These are phyloP conservation scores for Lateolabrax maculatus DNA, from an alignment of 2,797 vertebrate species.

Conservation along the genomic window DNA sequence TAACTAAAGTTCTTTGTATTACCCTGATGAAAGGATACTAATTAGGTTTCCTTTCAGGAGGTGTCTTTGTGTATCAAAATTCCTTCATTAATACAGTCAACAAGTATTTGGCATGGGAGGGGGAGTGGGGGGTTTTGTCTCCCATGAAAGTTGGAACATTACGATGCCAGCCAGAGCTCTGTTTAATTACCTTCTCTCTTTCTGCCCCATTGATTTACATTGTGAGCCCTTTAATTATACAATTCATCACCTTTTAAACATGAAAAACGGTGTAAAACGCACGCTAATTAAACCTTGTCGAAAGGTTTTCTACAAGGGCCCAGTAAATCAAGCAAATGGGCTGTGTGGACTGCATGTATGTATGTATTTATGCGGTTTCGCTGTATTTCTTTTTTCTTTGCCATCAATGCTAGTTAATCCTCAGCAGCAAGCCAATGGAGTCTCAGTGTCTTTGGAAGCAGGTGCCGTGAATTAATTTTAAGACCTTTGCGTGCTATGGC, in stretches of 20 bases:
- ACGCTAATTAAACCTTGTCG: conserved; percentile 89
- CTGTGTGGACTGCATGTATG: conserved; percentile 20
- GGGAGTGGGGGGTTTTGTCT: conserved; percentile 31
- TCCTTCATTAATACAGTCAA: conserved; percentile 65
- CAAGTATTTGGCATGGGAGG: conserved; percentile 61
- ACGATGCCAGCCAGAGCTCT: conserved; percentile 73
- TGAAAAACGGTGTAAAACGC: conserved; percentile 89
- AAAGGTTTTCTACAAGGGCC: conserved; percentile 77
- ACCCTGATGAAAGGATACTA: conserved; percentile 34
- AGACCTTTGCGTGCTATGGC: conserved; percentile 11
- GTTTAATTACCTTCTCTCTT: conserved; percentile 89
- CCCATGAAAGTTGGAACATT: conserved; percentile 69
- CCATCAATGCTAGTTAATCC: conserved; percentile 70
- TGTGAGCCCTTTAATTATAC: conserved; percentile 92
- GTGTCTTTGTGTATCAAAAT: conserved; percentile 41
- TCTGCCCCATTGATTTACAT: conserved; percentile 91
- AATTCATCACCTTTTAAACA: conserved; percentile 95
- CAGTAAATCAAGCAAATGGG: conserved; percentile 70
- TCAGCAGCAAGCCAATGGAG: conserved; percentile 34
- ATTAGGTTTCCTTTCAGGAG: conserved; percentile 44
- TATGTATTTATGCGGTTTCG: conserved; percentile 36
- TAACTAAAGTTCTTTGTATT: conserved; percentile 19
- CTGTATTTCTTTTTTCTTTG: background rate
- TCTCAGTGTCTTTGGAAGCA: conserved; percentile 51
- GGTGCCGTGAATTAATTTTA: conserved; percentile 63